These are phyloP conservation scores for Elymnias hypermnestra DNA, from an alignment of 1,140 invertebrate genomes.

Conservation along the genomic window DNA sequence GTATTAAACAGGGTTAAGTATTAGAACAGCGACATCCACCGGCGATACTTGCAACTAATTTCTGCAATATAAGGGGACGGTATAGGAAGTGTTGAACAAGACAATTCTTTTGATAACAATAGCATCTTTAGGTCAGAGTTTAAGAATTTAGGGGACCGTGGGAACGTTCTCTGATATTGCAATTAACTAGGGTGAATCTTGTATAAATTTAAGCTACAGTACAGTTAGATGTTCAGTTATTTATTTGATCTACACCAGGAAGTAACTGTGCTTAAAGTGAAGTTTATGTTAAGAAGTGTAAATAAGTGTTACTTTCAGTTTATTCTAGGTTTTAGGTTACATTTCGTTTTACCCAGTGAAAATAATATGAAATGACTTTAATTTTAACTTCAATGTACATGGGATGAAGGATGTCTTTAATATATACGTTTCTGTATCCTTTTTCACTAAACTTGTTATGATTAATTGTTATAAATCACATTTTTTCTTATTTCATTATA, in stretches of 20 bases:
- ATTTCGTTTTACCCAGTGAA: no score
- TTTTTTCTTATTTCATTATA: no score
- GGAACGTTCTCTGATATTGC: constrained; percentile 33
- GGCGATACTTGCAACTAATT: constrained; percentile 22
- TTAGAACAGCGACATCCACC: constrained; percentile 39
- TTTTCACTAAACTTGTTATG: no score
- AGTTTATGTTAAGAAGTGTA: no score
- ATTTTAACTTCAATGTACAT: no score
- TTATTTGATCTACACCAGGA: constrained; percentile 43
- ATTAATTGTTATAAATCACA: no score
- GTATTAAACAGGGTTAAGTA: constrained; percentile 5
- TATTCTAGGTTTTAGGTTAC: no score
- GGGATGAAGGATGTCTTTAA: no score
- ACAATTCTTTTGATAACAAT: constrained; percentile 57
- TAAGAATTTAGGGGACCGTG: constrained; percentile 37
- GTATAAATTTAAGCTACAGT: constrained; percentile 47
- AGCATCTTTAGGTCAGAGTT: constrained; percentile 43
- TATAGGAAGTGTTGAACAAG: constrained; percentile 36
- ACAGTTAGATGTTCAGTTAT: constrained; percentile 52
- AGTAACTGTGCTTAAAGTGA: constrained; percentile 32
- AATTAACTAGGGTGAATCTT: constrained; percentile 44
- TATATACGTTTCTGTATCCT: no score
- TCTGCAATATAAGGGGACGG: constrained; percentile 27
- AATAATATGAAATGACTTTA: no score
- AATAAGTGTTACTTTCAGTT: no score